Conservation (phyloP, 2,888 invertebrate genomes). For the Nebria brevicollis region DNA sequence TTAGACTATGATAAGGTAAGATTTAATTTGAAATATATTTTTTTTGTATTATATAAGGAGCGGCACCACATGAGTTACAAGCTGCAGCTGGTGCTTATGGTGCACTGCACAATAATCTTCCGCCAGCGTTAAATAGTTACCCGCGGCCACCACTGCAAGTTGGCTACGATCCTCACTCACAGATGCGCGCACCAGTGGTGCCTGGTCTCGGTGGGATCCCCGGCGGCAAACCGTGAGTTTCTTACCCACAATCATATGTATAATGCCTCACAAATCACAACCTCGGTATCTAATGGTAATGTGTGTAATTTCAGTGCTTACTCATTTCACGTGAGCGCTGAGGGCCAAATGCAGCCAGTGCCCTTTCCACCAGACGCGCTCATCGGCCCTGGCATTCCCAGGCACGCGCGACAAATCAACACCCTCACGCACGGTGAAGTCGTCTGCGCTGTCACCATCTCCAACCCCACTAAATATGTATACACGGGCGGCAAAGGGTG, state of each 20-base stretch:
- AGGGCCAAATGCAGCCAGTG: slow-evolving; percentile 89
- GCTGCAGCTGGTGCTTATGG: slow-evolving; percentile 67
- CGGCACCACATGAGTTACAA: slow-evolving; percentile 70
- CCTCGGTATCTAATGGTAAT: slow-evolving; percentile 8
- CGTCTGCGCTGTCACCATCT: slow-evolving; percentile 96
- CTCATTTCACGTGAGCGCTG: slow-evolving; percentile 92
- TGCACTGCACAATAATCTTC: slow-evolving; percentile 71
- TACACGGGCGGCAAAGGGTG: slow-evolving; percentile 98
- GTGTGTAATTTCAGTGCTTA: slow-evolving; percentile 75
- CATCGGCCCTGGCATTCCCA: slow-evolving; percentile 91
- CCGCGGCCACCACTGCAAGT: slow-evolving; percentile 73
- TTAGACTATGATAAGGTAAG: no score
- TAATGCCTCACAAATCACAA: not conserved
- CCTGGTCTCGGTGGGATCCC: slow-evolving; percentile 76
- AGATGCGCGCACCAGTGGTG: slow-evolving; percentile 73
- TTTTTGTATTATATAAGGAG: slow-evolving; percentile 60
- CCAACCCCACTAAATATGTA: slow-evolving; percentile 87
- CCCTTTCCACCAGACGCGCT: slow-evolving; percentile 95
- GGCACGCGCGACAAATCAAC: slow-evolving; percentile 89
- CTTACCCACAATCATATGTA: slow-evolving; percentile 24
- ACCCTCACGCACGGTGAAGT: slow-evolving; percentile 95
- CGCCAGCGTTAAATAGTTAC: slow-evolving; percentile 73
- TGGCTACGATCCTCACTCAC: slow-evolving; percentile 74
- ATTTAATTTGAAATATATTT: not conserved
- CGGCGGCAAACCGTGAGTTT: slow-evolving; percentile 87